Evolutionary conservation across 2,888 invertebrate genomes (phyloP), one percentile per base, ranked within the genome.

Genomic region (Neoscelio sp.): DNA sequence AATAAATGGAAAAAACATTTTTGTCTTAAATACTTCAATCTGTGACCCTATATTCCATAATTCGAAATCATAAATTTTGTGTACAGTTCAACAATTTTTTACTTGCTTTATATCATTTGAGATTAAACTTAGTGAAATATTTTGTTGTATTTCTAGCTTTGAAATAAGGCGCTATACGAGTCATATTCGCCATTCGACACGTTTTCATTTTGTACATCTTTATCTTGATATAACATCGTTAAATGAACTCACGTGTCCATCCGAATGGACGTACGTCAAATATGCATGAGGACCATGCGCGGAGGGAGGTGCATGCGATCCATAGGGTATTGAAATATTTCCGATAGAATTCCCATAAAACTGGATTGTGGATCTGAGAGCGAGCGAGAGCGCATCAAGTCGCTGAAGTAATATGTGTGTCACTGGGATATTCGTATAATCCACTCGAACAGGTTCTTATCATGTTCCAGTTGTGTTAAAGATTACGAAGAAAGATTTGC

Each of bases 261-360:
- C 40, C 8, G 7, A 23, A 7, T 46, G 18, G 8, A 28, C 12
- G 50, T 8, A 12, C 20, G 30, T 50, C 50, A 46, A 64, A 64
- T 64, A 50, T 64, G 35, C 64, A 64, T 64, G 38, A 68, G 68
- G 54, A 56, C 20, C 15, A 38, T n/a, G 23, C 20, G 17, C 12
- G 12, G 20, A 18, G 33, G 13, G 28, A 28, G 8, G 13, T 18
- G 5, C 52, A 13, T 10, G 13, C 26, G 15, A 17, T 48, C 33
- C 42, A 33, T 44, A 20, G 73, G 65, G 79, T 83, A 85, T 82
- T 82, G 84, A 86, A 86, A 87, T 87, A 87, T 86, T 86, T 82
- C 80, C 83, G 40, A 85, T 85, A 83, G 86, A 86, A 87, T 87
- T 85, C 85, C 82, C 84, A 85, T 86, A 80, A 82, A 83, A 75